Conservation (phyloP, 2,797 vertebrate species). For the Neosilurus hyrtlii region DNA sequence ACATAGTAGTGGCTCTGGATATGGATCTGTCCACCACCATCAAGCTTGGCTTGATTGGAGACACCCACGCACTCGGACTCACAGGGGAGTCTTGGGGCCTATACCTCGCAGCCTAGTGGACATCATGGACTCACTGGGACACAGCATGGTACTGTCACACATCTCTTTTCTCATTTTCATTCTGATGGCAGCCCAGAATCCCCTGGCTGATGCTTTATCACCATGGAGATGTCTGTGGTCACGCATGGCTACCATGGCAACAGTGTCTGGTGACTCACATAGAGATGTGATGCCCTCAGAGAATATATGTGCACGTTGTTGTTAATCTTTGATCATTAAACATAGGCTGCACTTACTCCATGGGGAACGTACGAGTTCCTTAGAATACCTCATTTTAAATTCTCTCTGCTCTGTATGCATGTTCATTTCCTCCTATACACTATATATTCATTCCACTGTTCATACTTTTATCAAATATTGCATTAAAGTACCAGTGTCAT, state of each 20-base stretch:
- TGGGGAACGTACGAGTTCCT: conserved; percentile 22
- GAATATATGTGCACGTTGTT: conserved; percentile 49
- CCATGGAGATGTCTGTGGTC: conserved; percentile 77
- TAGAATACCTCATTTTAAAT: conserved; percentile 28
- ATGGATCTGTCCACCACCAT: conserved; percentile 60
- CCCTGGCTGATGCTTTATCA: conserved; percentile 48
- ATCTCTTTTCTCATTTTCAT: conserved; percentile 39
- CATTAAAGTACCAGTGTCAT: background rate
- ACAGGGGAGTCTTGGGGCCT: conserved; percentile 60
- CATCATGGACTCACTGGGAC: conserved; percentile 74
- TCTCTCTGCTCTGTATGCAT: conserved; percentile 18
- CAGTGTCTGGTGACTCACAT: conserved; percentile 58
- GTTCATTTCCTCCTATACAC: conserved; percentile 10
- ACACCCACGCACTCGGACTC: conserved; percentile 54
- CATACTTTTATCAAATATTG: background rate
- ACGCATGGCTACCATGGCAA: conserved; percentile 76
- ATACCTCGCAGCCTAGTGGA: conserved; percentile 68
- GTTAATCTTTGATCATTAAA: conserved; percentile 68
- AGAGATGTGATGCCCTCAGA: conserved; percentile 47
- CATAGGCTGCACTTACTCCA: conserved; percentile 51
- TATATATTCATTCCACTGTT: background rate
- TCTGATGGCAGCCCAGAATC: conserved; percentile 46
- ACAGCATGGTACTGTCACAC: conserved; percentile 53
- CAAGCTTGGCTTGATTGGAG: conserved; percentile 78
- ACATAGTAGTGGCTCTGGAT: conserved; percentile 14